Evolutionary conservation across 2,113 vertebrate genomes (phyloP).

Genomic region (Emberiza fucata): DNA sequence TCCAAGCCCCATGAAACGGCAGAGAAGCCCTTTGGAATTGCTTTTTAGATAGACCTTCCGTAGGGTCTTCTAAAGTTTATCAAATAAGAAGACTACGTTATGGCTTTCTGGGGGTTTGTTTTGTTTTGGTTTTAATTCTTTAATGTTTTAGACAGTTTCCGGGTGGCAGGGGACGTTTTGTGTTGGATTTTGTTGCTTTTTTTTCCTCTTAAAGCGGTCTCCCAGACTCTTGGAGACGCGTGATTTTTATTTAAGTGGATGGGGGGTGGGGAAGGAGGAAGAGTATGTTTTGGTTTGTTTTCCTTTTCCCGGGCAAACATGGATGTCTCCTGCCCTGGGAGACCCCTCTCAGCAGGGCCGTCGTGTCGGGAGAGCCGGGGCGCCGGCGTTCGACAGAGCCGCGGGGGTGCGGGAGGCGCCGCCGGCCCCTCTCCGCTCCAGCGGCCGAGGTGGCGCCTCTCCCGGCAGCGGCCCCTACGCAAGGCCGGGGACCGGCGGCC

Average conservation of each 20-base stretch:
- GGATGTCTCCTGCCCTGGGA: not conserved
- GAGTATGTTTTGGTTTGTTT: not conserved
- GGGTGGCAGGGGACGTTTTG: not conserved
- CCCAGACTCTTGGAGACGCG: not conserved
- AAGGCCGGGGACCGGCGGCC: conserved; percentile 75
- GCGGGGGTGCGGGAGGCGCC: not conserved
- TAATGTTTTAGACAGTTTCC: not conserved
- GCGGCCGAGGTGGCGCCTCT: not conserved
- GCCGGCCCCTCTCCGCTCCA: not conserved
- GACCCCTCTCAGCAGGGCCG: not conserved
- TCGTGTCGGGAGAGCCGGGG: not conserved
- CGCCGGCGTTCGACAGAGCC: not conserved
- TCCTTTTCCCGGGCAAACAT: not conserved
- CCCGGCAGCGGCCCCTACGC: conserved; percentile 44
- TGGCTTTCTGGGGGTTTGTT: not conserved
- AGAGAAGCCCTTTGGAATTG: not conserved
- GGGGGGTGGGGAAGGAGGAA: not conserved
- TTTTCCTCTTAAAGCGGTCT: not conserved
- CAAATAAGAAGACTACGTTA: not conserved
- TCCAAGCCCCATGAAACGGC: conserved; percentile 2
- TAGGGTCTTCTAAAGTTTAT: conserved; percentile 3
- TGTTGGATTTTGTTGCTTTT: accelerated
- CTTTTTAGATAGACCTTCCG: not conserved
- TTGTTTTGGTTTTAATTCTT: not conserved
- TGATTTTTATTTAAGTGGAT: not conserved